These are phyloP conservation scores for Archilochus colubris DNA, from an alignment of 2,113 vertebrate genomes.

Conservation along the genomic window DNA sequence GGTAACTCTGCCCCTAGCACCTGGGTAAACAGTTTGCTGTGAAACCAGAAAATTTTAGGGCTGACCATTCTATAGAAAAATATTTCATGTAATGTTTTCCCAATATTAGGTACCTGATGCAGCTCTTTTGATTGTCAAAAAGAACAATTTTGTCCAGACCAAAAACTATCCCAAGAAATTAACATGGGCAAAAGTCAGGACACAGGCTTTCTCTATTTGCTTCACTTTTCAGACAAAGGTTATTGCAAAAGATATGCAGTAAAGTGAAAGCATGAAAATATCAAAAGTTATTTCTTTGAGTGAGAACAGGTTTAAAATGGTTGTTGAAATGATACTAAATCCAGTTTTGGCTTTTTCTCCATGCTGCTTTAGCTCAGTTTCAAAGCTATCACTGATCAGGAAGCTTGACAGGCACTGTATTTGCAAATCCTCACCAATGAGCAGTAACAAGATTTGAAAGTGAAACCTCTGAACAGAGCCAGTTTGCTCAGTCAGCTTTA, in stretches of 20 bases:
- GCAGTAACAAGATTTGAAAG: conserved; percentile 67
- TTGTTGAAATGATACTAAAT: conserved; percentile 57
- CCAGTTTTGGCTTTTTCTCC: conserved; percentile 50
- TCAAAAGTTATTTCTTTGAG: conserved; percentile 35
- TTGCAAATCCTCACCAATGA: conserved; percentile 70
- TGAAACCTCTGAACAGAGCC: conserved; percentile 40
- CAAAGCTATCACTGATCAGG: conserved; percentile 66
- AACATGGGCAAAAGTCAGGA: not conserved
- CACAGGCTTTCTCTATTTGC: not conserved
- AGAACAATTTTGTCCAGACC: not conserved
- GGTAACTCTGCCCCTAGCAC: not conserved
- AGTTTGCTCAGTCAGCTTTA: conserved; percentile 47
- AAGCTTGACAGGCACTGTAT: conserved; percentile 62
- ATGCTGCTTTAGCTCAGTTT: conserved; percentile 58
- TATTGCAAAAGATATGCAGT: not conserved
- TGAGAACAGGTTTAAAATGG: conserved; percentile 48
- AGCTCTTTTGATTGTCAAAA: not conserved
- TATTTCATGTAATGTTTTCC: not conserved
- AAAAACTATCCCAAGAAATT: conserved; percentile 1
- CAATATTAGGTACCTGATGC: not conserved
- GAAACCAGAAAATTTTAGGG: not conserved
- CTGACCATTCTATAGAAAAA: not conserved
- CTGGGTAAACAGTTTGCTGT: not conserved
- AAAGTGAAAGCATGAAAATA: conserved; percentile 38
- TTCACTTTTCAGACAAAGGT: conserved; percentile 20